Evolutionary conservation across 2,888 invertebrate genomes (phyloP), one percentile per base, ranked within the genome.

Genomic region (Heliconius erato): DNA sequence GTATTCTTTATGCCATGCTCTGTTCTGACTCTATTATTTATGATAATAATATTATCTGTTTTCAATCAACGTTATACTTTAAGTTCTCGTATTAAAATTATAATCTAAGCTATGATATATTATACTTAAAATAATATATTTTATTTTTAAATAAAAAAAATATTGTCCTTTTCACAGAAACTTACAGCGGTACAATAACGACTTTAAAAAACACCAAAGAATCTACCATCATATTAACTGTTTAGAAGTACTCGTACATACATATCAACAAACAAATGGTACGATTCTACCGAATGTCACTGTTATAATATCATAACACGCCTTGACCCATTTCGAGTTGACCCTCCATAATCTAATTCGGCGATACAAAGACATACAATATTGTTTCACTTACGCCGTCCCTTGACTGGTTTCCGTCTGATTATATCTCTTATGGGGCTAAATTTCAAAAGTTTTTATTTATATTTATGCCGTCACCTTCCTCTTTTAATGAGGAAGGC

Each of bases 281-380:
- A 79, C 71, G 16, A 65, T 63, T 16, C 65, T 72, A 59, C 76
- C 67, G 79, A 81, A 79, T 84, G 82, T 81, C 81, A 83, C 79
- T 81, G 82, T 81, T 79, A 77, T 79, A 80, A 83, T 83, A 84
- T 85, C 82, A 82, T 85, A 81, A 85, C 76, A 84, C 79, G 83
- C 87, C 87, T 88, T 89, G 88, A 88, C 89, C 89, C 74, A 88
- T 87, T 85, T 88, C 80, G 76, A 84, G 82, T 83, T 85, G 85
- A 85, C 85, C 85, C 85, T 84, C 76, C 82, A 76, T 83, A 85
- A 83, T 81, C 83, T 79, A 84, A 84, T 83, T 83, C 83, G 54
- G 19, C 35, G 40, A 77, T 78, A 84, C 82, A 83, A 83, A 83
- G 79, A 74, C 82, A 80, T 81, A 82, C 83, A 83, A 63, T 76